Evolutionary conservation across 1,140 invertebrate genomes (phyloP), one percentile per base, ranked within the genome.

Genomic region (Danaus plexippus): DNA sequence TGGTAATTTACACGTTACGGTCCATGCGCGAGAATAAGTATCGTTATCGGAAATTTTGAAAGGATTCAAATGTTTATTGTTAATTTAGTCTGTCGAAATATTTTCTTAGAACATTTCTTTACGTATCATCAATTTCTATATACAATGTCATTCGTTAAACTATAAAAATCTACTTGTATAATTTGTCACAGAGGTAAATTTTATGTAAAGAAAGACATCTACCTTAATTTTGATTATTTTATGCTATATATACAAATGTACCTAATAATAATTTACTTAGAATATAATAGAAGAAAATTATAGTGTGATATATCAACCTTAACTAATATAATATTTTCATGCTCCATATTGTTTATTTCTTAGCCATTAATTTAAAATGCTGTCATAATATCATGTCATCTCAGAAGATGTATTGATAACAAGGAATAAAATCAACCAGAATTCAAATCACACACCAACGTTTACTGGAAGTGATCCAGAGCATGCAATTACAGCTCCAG

Each of bases 1-100:
- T 58, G 11, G 61, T 63, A 70, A 72, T 74, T 73, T 73, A 66
- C 63, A 66, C 59, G 73, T 79, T 66, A 73, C 66, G 72, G 67
- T 64, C 58, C 45, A 49, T 63, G 69, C 54, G 63, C 63, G 55
- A 57, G 68, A 69, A 72, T 68, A 72, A 70, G 67, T 55, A 63
- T 56, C 46, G 63, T 63, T 70, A 72, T 71, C 63, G 63, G 65
- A 59, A 65, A 49, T 48, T 58, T 56, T 52, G 61, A 64, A 69
- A 68, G 57, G 63, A 67, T 70, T 69, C 62, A 67, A 73, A 66
- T 59, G 61, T 54, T 44, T 63, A 67, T 71, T 71, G 68, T 76
- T 68, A 59, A 59, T 43, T 65, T 66, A 48, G 54, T 58, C 47
- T 54, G 53, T 59, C 46, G 47, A 51, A 63, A 15, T 15, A 15